Conservation (phyloP, 2,888 invertebrate species). For the Ectemnius lituratus region DNA sequence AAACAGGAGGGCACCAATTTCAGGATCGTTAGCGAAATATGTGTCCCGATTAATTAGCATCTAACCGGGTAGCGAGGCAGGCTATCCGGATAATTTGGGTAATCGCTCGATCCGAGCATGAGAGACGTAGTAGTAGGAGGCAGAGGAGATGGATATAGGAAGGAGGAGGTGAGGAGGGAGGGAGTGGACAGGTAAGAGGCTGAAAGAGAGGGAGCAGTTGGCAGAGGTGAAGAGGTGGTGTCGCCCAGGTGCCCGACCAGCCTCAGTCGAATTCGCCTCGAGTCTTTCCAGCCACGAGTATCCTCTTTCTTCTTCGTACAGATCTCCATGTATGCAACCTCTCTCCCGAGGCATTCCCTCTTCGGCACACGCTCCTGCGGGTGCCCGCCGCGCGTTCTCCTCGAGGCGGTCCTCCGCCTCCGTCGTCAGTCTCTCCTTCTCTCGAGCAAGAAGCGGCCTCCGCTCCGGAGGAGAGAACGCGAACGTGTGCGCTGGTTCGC, state of each 20-base stretch:
- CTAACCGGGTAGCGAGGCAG: background rate
- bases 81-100: slow-evolving; percentile 26
- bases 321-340: slow-evolving; percentile 9
- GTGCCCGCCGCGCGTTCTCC: slow-evolving; percentile 32
- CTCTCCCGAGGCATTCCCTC: slow-evolving; percentile 36
- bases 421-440: slow-evolving; percentile 46
- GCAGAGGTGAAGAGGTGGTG: slow-evolving; percentile 62
- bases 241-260: slow-evolving; percentile 69
- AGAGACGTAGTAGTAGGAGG: slow-evolving; percentile 1
- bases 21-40: too few species aligned
- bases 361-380: slow-evolving; percentile 40
- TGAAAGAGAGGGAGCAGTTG: slow-evolving; percentile 33
- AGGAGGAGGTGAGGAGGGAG: slow-evolving; percentile 28
- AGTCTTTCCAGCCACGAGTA: slow-evolving; percentile 30
- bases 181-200: slow-evolving; percentile 20
- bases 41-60: too few species aligned
- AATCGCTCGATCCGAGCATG: slow-evolving; percentile 45
- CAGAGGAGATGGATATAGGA: background rate
- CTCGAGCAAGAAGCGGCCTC: slow-evolving; percentile 48
- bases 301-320: slow-evolving; percentile 31
- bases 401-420: slow-evolving; percentile 19
- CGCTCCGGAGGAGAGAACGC: slow-evolving; percentile 11
- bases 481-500: background rate
- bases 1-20: too few species aligned
- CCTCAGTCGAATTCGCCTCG: slow-evolving; percentile 59